Conservation (phyloP, 2,113 vertebrate genomes). For the Rhynchopsitta pachyrhyncha region DNA sequence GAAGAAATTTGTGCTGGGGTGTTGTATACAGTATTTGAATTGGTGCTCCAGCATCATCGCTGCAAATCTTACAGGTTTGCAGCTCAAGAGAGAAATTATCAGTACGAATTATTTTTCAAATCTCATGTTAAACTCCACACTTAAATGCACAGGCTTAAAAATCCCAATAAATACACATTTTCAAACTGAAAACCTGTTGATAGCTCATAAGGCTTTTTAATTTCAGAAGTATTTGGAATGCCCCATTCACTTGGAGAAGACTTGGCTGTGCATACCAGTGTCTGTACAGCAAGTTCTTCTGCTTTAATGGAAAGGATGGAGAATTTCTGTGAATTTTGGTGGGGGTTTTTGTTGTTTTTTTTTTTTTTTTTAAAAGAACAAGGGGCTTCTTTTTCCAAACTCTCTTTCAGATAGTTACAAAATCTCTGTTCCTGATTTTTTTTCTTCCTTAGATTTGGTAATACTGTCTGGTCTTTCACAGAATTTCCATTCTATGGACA, state of each 20-base stretch:
- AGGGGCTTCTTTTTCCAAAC: not conserved
- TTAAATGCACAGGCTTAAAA: not conserved
- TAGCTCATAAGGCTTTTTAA: not conserved
- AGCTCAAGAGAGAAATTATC: not conserved
- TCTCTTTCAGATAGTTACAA: not conserved
- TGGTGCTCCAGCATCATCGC: rapidly evolving
- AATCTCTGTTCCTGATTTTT: not conserved
- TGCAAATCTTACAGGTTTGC: not conserved
- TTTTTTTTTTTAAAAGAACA: not conserved
- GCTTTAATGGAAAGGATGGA: not conserved
- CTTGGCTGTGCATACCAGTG: not conserved
- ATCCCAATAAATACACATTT: not conserved
- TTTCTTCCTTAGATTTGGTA: not conserved
- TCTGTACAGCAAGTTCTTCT: not conserved
- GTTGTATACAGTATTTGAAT: not conserved
- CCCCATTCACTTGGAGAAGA: not conserved
- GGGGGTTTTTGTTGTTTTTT: too few species aligned
- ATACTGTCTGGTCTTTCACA: not conserved
- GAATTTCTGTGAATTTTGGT: not conserved
- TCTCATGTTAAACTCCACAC: not conserved
- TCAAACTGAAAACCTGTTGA: not conserved
- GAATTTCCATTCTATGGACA: not conserved
- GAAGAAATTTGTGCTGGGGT: not conserved
- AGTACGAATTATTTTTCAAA: not conserved
- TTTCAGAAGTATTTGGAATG: not conserved